Conservation (phyloP, 2,888 invertebrate species). For the Ceraclea dissimilis region DNA sequence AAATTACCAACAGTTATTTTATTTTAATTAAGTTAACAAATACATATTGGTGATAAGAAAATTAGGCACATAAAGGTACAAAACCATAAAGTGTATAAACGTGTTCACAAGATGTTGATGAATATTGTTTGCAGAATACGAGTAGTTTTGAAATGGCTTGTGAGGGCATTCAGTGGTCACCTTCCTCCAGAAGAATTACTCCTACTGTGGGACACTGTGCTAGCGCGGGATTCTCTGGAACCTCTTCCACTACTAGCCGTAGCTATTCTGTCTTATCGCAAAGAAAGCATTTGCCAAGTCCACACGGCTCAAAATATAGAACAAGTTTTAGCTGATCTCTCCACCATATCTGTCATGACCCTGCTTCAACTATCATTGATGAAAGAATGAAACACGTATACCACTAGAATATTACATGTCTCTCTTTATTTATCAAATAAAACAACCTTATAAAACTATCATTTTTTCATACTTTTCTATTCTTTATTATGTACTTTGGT, state of each 20-base stretch:
- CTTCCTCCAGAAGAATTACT: constrained; percentile 87
- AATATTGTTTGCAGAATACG: constrained; percentile 54
- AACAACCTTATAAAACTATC: too few relatives aligned
- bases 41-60: too few relatives aligned
- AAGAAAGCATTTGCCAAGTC: constrained; percentile 72
- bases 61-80: too few relatives aligned
- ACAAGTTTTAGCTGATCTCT: constrained; percentile 80
- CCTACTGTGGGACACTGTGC: constrained; percentile 82
- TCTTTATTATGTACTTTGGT: too few relatives aligned
- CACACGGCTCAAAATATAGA: constrained; percentile 72
- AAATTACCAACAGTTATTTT: constrained; percentile 1
- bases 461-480: too few relatives aligned
- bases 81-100: too few relatives aligned
- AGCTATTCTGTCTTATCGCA: constrained; percentile 76
- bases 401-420: too few relatives aligned
- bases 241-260: constrained; percentile 80
- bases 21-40: constrained; percentile 1
- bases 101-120: neutral
- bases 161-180: constrained; percentile 93
- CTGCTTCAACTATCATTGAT: constrained; percentile 73
- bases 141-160: constrained; percentile 93
- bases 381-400: constrained; percentile 46
- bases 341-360: constrained; percentile 79
- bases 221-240: constrained; percentile 89
- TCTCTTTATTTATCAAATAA: too few relatives aligned